Evolutionary conservation across 2,888 invertebrate species (phyloP).

Genomic region (Lasioglossum pauxillum): DNA sequence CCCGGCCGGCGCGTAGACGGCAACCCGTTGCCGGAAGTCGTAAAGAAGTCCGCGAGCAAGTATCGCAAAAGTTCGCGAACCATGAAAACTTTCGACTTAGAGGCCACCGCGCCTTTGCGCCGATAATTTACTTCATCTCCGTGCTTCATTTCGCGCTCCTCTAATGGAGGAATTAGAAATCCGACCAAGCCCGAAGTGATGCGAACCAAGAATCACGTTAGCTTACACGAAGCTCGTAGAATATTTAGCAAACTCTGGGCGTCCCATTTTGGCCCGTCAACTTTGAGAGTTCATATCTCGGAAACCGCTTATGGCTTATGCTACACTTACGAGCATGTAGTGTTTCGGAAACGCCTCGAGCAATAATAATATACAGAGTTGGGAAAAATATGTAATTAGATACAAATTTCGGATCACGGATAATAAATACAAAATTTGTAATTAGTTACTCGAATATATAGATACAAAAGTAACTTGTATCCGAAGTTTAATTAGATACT

Average conservation of each 20-base stretch:
- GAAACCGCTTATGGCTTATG: neutral
- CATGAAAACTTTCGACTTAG: conserved; percentile 50
- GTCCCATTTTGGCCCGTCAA: no score
- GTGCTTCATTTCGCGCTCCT: conserved; percentile 16
- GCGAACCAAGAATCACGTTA: neutral
- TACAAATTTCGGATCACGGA: no score
- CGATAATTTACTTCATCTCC: conserved; percentile 16
- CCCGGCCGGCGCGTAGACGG: conserved; percentile 34
- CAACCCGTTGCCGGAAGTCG: conserved; percentile 30
- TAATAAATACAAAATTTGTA: no score
- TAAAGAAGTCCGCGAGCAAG: conserved; percentile 62
- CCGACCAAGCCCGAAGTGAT: neutral
- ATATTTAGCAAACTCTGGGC: neutral
- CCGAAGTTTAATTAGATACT: no score
- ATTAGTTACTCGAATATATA: no score
- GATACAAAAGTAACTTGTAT: no score
- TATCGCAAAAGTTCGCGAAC: conserved; percentile 60
- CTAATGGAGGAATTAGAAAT: conserved; percentile 14
- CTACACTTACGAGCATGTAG: neutral
- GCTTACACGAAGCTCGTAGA: neutral
- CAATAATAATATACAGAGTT: no score
- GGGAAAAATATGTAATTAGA: no score
- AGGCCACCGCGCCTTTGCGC: neutral
- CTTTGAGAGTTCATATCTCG: neutral
- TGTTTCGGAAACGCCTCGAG: no score